phyloP scores from a whole-genome alignment of 2,797 vertebrate species.

The Odontamblyopus rebecca region DNA sequence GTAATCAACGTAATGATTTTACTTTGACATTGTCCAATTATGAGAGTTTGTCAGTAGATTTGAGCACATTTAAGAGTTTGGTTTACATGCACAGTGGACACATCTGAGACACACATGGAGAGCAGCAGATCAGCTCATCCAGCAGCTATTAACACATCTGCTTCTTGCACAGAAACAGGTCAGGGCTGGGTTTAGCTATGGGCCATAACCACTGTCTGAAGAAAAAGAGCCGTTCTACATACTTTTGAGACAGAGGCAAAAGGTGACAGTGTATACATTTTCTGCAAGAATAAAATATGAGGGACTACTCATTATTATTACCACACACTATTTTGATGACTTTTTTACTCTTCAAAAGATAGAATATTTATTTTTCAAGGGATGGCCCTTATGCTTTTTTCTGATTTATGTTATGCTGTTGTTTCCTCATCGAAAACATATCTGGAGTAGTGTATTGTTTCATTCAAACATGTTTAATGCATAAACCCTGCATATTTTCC shows the following conservation, averaged over 20 bases:
- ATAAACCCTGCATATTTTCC: no score
- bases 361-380: background rate
- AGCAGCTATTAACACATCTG: constrained; percentile 62
- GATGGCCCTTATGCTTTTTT: no score
- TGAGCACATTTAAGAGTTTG: background rate
- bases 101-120: constrained; percentile 33
- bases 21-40: background rate
- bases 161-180: constrained; percentile 32
- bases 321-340: background rate
- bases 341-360: background rate
- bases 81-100: background rate
- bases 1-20: background rate
- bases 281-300: background rate
- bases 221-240: constrained; percentile 18
- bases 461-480: no score
- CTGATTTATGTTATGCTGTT: no score
- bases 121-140: constrained; percentile 35
- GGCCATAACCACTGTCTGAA: constrained; percentile 17
- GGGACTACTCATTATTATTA: background rate
- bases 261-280: constrained; percentile 18
- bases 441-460: no score
- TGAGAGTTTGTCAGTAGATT: background rate
- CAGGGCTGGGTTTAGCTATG: background rate
- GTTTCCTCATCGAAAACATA: no score
- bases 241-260: background rate